Base-by-base conservation (phyloP, 1,140 invertebrate genomes). In the Brachionus koreanus region DNA sequence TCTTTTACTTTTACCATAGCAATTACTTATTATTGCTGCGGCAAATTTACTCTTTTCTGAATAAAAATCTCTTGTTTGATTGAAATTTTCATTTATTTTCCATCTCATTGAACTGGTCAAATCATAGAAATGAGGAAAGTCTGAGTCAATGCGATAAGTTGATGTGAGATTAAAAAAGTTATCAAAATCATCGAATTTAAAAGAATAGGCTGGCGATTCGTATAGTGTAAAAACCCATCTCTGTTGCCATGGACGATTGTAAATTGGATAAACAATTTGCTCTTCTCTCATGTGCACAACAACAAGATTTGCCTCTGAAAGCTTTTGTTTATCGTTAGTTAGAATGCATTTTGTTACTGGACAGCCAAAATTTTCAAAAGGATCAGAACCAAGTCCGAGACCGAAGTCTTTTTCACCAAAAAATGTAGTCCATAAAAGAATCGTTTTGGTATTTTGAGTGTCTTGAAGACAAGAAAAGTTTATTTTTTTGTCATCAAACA, bases 401-500 rank as follows among this genome's bases (percentile, higher is more conserved):
- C 43, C 39, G 12, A 49, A 77, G 29, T 25, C 23, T 33, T 33
- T n/a, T 49, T 77, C 75, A 10, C 75, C 75, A 7, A 52, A 57
- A 77, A 77, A 77, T 57, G 46, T 46, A 4, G 25, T 49, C 75
- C 75, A 77, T 52, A 77, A 46, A n/a, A 77, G 46, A 37, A 77
- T 77, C 33, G n/a, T 46, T 77, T 77, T 77, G 3, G 52, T 23
- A 29, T 52, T 29, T 9, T 16, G 13, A 33, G 39, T 16, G 3
- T 35, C 5, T 37, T 77, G 25, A 5, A 77, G 46, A 25, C 75
- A 77, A 13, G 39, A 25, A 33, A 57, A 57, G 25, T 77, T 77
- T 1, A 77, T 33, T 52, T 43, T 33, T 13, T 35, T 29, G 46
- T 77, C 12, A 12, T 49, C n/a, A 77, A 33, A 77, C 16, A 77